Evolutionary conservation across 2,888 invertebrate genomes (phyloP), one percentile per base, ranked within the genome.

Genomic region (Andrena minutula): DNA sequence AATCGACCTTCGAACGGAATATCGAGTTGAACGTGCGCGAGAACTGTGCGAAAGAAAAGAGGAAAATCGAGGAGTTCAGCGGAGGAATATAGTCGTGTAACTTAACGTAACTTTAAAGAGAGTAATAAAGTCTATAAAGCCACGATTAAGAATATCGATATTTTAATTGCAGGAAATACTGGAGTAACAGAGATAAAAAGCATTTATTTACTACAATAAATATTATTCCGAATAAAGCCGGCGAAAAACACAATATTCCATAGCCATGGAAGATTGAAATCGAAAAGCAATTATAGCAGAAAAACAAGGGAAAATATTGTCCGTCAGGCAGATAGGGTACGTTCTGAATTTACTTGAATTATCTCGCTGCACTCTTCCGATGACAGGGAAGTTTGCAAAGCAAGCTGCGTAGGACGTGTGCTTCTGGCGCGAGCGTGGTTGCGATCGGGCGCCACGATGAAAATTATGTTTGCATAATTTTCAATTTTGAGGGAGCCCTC

Each of bases 381-480:
- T 77, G 82, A 73, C 74, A 79, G 56, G 53, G 80, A 88, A 74
- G 81, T 81, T 73, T 66, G 71, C 16, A 58, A 49, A 53, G 32
- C 35, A 69, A 56, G 61, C 60, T 78, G 53, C 69, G 49, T 56
- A 49, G 69, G n/a, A 71, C 65, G 69, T 5, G 53, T 65, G 74
- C 56, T 49, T 41, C 53, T 47, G 86, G 23, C 61, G 56, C 47
- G 35, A 51, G 16, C 77, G 63, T 26, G 66, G 41, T 32, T 56
- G 66, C 75, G 53, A 79, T 35, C 51, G 35, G 68, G 72, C 73
- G 70, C 60, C 58, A 35, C 53, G 70, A 68, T 70, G 75, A 76
- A 84, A 85, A 88, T 87, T 72, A 82, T 77, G 74, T 86, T 86
- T 85, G 85, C 85, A 85, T 88, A 89, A 86, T 89, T 82, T 87